Conservation (phyloP, 1,140 invertebrate species). For the Brachionus rubens region DNA sequence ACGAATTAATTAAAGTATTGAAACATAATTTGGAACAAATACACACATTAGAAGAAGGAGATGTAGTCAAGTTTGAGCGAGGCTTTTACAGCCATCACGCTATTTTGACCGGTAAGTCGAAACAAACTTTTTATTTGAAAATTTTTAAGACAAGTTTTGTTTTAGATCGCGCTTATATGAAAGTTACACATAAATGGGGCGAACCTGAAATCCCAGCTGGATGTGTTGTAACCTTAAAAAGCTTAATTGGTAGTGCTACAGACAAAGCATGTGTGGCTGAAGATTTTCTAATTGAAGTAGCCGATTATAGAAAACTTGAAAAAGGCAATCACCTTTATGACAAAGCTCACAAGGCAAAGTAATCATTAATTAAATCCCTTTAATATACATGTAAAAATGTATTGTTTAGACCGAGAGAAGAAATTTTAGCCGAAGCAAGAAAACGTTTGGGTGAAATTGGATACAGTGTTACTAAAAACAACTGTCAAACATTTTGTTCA, state of each 20-base stretch:
- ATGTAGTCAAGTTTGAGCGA: conserved; percentile 20
- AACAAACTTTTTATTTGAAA: no score
- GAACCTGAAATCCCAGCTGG: not conserved
- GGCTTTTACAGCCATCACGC: conserved; percentile 36
- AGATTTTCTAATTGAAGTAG: conserved; percentile 44
- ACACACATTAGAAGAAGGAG: not conserved
- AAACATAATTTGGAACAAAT: conserved; percentile 9
- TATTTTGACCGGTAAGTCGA: conserved; percentile 15
- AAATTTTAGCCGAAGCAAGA: not conserved
- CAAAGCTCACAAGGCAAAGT: not conserved
- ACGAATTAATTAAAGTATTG: not conserved
- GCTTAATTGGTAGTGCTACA: conserved; percentile 4
- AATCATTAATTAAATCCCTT: no score
- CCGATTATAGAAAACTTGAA: not conserved
- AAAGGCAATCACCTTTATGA: conserved; percentile 13
- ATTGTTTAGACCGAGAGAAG: conserved; percentile 11
- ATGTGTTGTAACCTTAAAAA: not conserved
- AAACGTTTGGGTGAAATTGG: conserved; percentile 4
- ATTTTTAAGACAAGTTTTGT: no score
- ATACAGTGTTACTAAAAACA: not conserved
- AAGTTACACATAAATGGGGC: conserved; percentile 16
- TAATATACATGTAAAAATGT: no score
- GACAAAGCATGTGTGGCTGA: conserved; percentile 31
- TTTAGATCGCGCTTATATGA: conserved; percentile 27
- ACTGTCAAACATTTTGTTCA: conserved; percentile 18